Evolutionary conservation across 2,888 invertebrate genomes (phyloP), one percentile per base, ranked within the genome.

Genomic region (Anthrax anthrax): DNA sequence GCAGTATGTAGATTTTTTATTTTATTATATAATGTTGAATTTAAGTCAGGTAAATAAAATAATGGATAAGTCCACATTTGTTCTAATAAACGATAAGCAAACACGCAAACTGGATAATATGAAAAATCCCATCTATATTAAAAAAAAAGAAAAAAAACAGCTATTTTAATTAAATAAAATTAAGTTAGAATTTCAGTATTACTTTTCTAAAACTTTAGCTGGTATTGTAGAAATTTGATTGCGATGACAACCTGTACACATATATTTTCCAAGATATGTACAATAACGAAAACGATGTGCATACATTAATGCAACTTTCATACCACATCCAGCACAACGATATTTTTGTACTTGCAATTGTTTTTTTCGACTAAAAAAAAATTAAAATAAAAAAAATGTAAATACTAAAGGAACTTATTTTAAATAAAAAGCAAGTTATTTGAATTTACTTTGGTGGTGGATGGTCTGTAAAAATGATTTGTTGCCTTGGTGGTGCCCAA

Each of bases 231-330:
- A 75, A 47, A 80, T 72, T 60, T 83, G 79, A 64, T 85, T 83
- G 19, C 79, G 78, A 65, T 90, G 89, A 62, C 90, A 90, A 40
- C 84, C 84, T 13, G 86, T 84, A 60, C 90, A 90, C 67, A 88
- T 86, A 66, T 83, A 86, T 58, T 85, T 77, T 12, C 88, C 87
- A 50, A 86, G 69, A 67, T 90, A 90, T 57, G 84, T 80, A 62
- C 88, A 88, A 59, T 84, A 88, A 16, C 87, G 75, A 65, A 81
- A 85, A 56, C 80, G 75, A 48, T 79, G 78, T 13, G 81, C 76
- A 60, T 83, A 84, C 51, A 78, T 76, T 6, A 71, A 71, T 3
- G 82, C 80, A 8, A 89, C 84, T 58, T 77, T 78, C 75, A 83
- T 81, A 1, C 88, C 86, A 67, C 89, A 90, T 4, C 88, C 88